These are phyloP conservation scores for Mobula hypostoma DNA, from an alignment of 2,113 vertebrate species.

Conservation along the genomic window DNA sequence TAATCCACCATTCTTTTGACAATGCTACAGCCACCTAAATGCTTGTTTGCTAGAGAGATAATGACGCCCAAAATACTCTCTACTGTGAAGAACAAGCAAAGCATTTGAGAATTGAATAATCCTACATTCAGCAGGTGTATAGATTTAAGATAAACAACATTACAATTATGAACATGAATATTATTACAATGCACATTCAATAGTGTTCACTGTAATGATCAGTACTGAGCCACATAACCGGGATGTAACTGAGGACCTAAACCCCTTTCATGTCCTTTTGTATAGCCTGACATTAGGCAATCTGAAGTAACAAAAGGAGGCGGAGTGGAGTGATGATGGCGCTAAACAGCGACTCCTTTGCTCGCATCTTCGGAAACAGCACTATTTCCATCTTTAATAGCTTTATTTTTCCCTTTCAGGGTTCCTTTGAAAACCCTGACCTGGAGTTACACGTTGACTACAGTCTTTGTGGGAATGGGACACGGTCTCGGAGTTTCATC, in stretches of 20 bases:
- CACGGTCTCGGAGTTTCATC: no score
- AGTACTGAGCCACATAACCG: no score
- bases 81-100: background rate
- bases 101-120: background rate
- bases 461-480: no score
- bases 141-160: background rate
- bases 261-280: background rate
- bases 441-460: no score
- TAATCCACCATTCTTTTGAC: background rate
- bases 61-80: background rate
- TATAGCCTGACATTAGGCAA: background rate
- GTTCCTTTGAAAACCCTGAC: no score
- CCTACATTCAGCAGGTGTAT: background rate
- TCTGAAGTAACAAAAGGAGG: background rate
- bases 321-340: no score
- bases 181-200: background rate
- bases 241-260: background rate
- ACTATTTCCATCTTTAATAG: no score
- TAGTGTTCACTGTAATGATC: background rate
- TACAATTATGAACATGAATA: no score
- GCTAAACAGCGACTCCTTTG: no score
- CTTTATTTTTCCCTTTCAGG: no score
- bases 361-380: no score
- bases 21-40: background rate
- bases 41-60: background rate